These are phyloP conservation scores for Periplaneta americana DNA, from an alignment of 1,140 invertebrate species.

Conservation along the genomic window DNA sequence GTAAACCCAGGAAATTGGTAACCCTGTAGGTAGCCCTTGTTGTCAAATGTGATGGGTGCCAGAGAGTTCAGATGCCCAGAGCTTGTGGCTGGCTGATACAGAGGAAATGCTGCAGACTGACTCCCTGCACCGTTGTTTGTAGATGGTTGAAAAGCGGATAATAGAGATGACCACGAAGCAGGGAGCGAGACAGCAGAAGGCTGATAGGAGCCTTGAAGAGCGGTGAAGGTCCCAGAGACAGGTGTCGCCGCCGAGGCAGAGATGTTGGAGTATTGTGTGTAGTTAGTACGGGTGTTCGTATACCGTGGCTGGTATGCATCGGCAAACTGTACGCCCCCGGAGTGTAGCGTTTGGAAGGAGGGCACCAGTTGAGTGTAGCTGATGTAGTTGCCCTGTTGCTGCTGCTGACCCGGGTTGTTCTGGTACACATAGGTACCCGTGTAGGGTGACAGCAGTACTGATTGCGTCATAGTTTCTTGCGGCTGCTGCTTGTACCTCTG, in stretches of 20 bases:
- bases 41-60: not conserved
- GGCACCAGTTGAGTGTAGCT: not conserved
- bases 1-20: not conserved
- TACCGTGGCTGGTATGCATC: not conserved
- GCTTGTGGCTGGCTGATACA: not conserved
- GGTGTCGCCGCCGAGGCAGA: not conserved
- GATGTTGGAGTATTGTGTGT: not conserved
- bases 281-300: not conserved
- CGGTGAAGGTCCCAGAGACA: not conserved
- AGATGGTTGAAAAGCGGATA: not conserved
- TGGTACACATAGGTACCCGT: not conserved
- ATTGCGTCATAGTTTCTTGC: not conserved
- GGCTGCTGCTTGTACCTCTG: not conserved
- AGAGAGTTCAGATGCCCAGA: not conserved
- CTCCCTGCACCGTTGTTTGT: not conserved
- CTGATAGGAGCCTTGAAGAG: not conserved
- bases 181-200: not conserved
- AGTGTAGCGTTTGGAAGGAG: not conserved
- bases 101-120: not conserved
- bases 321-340: not conserved
- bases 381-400: not conserved
- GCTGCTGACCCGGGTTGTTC: not conserved
- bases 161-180: not conserved
- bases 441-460: not conserved
- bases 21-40: not conserved